Base-by-base conservation (phyloP, 2,888 invertebrate species). In the Scaptomyza caliginosa region DNA sequence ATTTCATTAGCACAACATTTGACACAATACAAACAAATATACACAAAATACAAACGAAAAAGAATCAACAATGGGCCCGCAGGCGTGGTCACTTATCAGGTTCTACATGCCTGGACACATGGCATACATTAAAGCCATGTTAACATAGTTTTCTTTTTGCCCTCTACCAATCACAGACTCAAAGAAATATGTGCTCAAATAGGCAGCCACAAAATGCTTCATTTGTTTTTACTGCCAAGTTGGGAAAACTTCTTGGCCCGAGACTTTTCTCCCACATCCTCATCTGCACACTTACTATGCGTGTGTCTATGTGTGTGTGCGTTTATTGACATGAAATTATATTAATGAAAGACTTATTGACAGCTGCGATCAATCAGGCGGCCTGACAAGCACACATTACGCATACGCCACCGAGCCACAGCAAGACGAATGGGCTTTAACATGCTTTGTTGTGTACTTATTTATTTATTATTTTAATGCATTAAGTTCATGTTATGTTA, bases 331-430 rank as follows among this genome's bases (percentile, higher is more conserved):
- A 72, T 58, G 67, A 76, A 88, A 86, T 87, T 88, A 86, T 82
- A 88, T 88, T 87, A 79, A 81, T 83, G 85, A 77, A 83, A 79
- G 81, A 89, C 81, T 81, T 89, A 88, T 89, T 88, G 88, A 89
- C 90, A 90, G 89, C 86, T 76, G 74, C 81, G 76, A 88, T 88
- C 88, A 90, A 88, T 88, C 90, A 88, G 76, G 28, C 45, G 59
- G 26, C 45, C 64, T 64, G 70, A 59, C 74, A 73, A 65, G 70
- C 69, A 79, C 71, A 79, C 38, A 74, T 67, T 66, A 69, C 65
- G 69, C 38, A 66, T 69, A 63, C 57, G 59, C 49, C 69, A 38
- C 32, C 45, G 21, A 36, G 19, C 28, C 64, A 28, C 23, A 39
- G 8, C 24, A 39, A 52, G 16, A 34, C n/a, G n/a, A n/a, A n/a